These are phyloP conservation scores for Aphelinus atriplicis DNA, from an alignment of 1,140 invertebrate genomes.

Conservation along the genomic window DNA sequence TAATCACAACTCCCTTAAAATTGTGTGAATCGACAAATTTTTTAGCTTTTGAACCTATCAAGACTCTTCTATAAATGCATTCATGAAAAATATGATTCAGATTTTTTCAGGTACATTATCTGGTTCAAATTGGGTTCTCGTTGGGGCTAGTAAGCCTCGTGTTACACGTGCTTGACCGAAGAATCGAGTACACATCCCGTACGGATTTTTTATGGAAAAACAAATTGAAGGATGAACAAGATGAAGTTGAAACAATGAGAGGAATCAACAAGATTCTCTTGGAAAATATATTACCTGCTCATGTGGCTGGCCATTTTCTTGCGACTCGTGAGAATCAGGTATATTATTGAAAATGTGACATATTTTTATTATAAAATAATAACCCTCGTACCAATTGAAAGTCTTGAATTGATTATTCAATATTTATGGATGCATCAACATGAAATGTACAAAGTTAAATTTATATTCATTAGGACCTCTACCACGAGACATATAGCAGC, in stretches of 20 bases:
- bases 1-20: too few relatives aligned
- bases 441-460: background rate
- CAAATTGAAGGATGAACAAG: slow-evolving; percentile 90
- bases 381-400: too few relatives aligned
- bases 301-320: slow-evolving; percentile 95
- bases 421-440: background rate
- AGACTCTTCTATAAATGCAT: too few relatives aligned
- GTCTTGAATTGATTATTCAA: too few relatives aligned
- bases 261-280: slow-evolving; percentile 94
- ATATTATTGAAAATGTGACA: background rate
- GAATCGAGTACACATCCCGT: slow-evolving; percentile 86
- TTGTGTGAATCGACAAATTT: too few relatives aligned
- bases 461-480: slow-evolving; percentile 77
- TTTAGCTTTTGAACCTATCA: too few relatives aligned
- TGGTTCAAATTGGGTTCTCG: slow-evolving; percentile 72
- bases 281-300: slow-evolving; percentile 96
- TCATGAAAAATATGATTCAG: slow-evolving; percentile 61
- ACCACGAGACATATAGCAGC: slow-evolving; percentile 93
- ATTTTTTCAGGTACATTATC: slow-evolving; percentile 73
- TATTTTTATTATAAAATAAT: too few relatives aligned
- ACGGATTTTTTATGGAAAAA: slow-evolving; percentile 93
- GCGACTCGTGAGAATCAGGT: slow-evolving; percentile 73
- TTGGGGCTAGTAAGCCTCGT: slow-evolving; percentile 72
- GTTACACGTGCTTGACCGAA: slow-evolving; percentile 83
- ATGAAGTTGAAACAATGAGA: slow-evolving; percentile 93